Evolutionary conservation across 2,797 vertebrate species (phyloP), one percentile per base, ranked within the genome.

Genomic region (Telmatherina bonti): DNA sequence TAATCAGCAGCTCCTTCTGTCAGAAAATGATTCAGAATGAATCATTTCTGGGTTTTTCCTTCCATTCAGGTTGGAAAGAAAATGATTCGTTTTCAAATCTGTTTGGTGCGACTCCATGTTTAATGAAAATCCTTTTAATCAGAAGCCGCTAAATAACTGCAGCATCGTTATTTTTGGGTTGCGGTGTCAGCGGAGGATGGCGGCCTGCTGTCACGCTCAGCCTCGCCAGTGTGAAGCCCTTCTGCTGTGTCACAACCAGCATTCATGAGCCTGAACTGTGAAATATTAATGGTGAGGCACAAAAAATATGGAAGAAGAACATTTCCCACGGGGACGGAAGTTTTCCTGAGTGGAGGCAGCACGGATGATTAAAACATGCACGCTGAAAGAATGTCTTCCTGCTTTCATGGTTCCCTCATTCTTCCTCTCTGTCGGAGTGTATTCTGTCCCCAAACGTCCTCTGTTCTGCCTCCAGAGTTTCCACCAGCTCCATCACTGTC

Each of bases 361-460:
- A 45, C 18, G 20, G 41, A 47, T 47, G 45, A 47, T 47, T 47
- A 47, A 47, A 47, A n/a, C 45, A 47, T 47, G 45, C 45, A 47
- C 9, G n/a, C 45, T 47, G 45, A 47, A 22, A 22, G n/a, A 47
- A 47, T 22, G 20, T 47, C 45, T 22, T 22, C 18, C 43, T 47
- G 20, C n/a, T 8, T 47, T 47, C 9, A 16, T 16, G 15, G n/a
- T 22, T 22, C 45, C 7, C 45, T n/a, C 45, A 47, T 47, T 47
- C n/a, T 9, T n/a, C 8, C 45, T 47, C 45, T 47, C 45, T 2
- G 45, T 9, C 45, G 45, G 38, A 41, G 38, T 16, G 15, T 22
- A n/a, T 47, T 47, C 45, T 47, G 45, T 47, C 20, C 45, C 45
- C 45, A 22, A 47, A 47, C 20, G 10, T 47, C n/a, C 18, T 47